Base-by-base conservation (phyloP, 2,797 vertebrate species). In the Emydoidea blandingii region DNA sequence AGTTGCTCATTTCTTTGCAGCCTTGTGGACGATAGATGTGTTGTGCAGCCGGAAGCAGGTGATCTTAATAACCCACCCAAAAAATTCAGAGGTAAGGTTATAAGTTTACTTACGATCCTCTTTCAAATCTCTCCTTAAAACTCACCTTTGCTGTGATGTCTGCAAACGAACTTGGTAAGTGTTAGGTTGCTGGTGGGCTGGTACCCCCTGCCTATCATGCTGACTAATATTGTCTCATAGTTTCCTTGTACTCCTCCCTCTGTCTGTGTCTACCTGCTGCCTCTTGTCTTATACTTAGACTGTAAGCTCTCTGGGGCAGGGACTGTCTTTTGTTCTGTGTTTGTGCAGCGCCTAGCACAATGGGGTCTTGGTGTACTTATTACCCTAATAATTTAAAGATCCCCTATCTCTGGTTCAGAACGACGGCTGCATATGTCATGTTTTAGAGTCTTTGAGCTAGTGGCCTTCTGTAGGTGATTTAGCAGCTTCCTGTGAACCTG, bases 11-110 rank as follows among this genome's bases (percentile, higher is more conserved):
- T 94, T 98, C 78, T 98, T 96, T 96, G 47, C 98, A 99, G 99
- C 96, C 99, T 99, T 95, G 99, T 99, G 94, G 99, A 99, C 95
- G 99, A 99, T 91, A 99, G 99, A 50, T 99, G 99, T 96, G 99
- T 99, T 85, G 99, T 99, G 5, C 99, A 99, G 97, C 99, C 99
- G 76, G 99, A 99, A 97, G 98, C 99, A 3, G 99, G 99, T 2
- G 99, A 99, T 98, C 99, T 99, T 94, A 99, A 99, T 98, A 99
- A 99, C 95, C 99, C 99, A 57, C 99, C 99, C 90, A 99, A 99
- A 98, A 99, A 99, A 98, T 99, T 99, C 98, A 95, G 99, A 99
- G 99, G 99, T 99, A 98, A 99, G 98, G 57, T 29, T 9, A 3
- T 16, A 21, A 65, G 79, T n/a, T 52, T 81, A 90, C 25, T 23